Evolutionary conservation across 2,797 vertebrate genomes (phyloP), one percentile per base, ranked within the genome.

Genomic region (Chloroceryle inda): DNA sequence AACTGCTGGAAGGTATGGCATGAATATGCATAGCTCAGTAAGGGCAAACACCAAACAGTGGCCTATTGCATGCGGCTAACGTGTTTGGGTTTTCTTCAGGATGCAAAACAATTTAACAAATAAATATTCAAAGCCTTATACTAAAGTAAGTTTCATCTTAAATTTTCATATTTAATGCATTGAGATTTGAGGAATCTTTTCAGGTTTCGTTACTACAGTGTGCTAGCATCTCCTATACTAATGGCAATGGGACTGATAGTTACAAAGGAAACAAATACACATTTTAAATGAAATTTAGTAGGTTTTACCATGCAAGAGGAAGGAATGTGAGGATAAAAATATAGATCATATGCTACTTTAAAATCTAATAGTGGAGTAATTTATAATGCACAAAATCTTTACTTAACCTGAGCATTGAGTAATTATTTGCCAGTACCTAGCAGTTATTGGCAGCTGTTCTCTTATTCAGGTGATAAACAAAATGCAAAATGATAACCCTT

Each of bases 401-500:
- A 67, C 72, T 96, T 84, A 40, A 75, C 64, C 66, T 71, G 73
- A 89, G 87, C 35, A 80, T 42, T 3, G 1, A 44, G 23, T 64
- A 85, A 88, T 73, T 66, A 56, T 89, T 93, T 93, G 58, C 81
- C 55, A 82, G 68, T 62, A 82, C 27, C 44, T 67, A 52, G 64
- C 91, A 92, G 42, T 81, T n/a, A 50, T 13, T 58, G 53, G 22
- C 64, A 83, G 3, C 13, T 31, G 49, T 88, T 91, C 52, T 77
- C 55, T 84, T 71, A 40, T 20, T 92, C 55, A 18, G 31, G 83
- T 72, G 40, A 75, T 94, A 94, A 89, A 78, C 68, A 90, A 95
- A 90, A 95, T 66, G 62, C 94, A 92, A 94, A 77, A 80, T 63
- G 12, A 92, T 92, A 95, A 85, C 45, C 59, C 55, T 76, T 81